Evolutionary conservation across 2,797 vertebrate genomes (phyloP).

Genomic region (Notoglanidium macrostoma): DNA sequence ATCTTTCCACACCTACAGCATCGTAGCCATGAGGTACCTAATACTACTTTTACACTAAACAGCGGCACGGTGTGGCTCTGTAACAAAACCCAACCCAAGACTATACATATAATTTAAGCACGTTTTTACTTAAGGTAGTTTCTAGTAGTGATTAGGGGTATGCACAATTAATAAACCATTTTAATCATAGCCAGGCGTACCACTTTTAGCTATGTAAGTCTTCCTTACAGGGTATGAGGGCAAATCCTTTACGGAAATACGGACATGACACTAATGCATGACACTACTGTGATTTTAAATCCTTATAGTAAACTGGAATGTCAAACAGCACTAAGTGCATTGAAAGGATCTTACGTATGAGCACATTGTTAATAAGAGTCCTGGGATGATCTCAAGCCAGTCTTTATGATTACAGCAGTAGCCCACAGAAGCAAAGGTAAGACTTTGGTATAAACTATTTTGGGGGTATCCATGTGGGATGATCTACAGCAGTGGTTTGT

Average conservation of each 20-base stretch:
- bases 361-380: background rate
- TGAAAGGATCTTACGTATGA: background rate
- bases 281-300: background rate
- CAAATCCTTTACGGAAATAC: background rate
- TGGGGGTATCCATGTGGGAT: background rate
- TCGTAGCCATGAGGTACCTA: background rate
- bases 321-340: background rate
- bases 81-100: background rate
- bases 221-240: background rate
- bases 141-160: background rate
- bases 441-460: background rate
- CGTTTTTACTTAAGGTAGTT: background rate
- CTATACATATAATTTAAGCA: background rate
- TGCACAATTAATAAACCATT: background rate
- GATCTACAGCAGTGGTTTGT: background rate
- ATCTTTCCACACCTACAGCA: background rate
- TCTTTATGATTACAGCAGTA: background rate
- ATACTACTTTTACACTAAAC: background rate
- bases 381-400: background rate
- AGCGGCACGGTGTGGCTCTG: background rate
- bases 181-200: background rate
- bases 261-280: background rate
- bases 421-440: background rate
- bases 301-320: background rate
- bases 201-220: background rate